A percentile compares a stretch with the other conserved stretches of the same genome.
phyloP scores from a whole-genome alignment of 2,888 invertebrate genomes.

The Aelia acuminata region DNA sequence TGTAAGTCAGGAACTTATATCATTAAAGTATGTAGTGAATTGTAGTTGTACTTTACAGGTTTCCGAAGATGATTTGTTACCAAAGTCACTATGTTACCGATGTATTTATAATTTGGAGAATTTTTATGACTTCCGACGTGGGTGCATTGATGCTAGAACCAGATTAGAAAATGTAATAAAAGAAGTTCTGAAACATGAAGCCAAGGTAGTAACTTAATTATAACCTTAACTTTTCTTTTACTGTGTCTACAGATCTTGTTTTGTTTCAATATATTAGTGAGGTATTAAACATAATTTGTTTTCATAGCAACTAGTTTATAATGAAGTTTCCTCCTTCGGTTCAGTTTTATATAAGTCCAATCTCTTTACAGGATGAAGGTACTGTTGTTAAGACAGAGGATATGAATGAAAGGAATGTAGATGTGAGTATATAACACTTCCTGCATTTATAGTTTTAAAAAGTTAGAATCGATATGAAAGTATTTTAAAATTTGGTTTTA shows the following conservation, averaged over 20 bases:
- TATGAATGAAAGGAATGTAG: conserved; percentile 27
- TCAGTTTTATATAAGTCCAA: conserved; percentile 43
- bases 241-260: conserved; percentile 45
- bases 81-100: conserved; percentile 72
- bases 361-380: conserved; percentile 51
- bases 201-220: conserved; percentile 45
- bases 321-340: conserved; percentile 52
- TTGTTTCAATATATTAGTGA: conserved; percentile 7
- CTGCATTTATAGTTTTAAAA: background rate
- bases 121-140: conserved; percentile 71
- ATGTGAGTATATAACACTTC: background rate
- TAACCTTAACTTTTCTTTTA: conserved; percentile 47
- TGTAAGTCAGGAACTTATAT: background rate
- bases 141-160: conserved; percentile 70
- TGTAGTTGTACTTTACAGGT: conserved; percentile 68
- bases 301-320: background rate
- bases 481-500: background rate
- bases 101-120: conserved; percentile 72
- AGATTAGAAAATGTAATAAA: conserved; percentile 65
- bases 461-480: background rate
- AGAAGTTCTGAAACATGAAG: conserved; percentile 52
- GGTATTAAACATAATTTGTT: background rate
- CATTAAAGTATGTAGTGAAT: background rate
- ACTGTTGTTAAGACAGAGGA: conserved; percentile 45
- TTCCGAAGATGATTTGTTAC: conserved; percentile 71